phyloP scores from a whole-genome alignment of 2,888 invertebrate species.

The Chalcis sispes region DNA sequence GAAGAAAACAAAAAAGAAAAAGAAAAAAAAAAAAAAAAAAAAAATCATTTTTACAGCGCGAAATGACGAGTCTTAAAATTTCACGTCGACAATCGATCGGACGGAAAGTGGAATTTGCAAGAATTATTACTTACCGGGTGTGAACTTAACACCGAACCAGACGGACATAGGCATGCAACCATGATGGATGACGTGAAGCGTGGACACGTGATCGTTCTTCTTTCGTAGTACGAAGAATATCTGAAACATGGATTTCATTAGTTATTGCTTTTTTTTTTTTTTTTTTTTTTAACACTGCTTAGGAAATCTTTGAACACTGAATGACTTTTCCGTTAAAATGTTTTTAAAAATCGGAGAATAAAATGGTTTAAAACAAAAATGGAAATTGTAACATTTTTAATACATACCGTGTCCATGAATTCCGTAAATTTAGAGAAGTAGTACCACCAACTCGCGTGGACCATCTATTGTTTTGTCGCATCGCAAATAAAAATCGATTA shows the following conservation, averaged over 20 bases:
- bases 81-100: background rate
- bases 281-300: no score
- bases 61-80: no score
- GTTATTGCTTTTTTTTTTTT: no score
- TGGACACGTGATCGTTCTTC: slow-evolving; percentile 94
- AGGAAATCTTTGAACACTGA: no score
- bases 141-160: slow-evolving; percentile 98
- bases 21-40: background rate
- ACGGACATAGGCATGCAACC: slow-evolving; percentile 98
- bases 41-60: no score
- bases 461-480: slow-evolving; percentile 83
- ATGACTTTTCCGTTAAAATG: no score
- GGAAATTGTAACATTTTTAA: no score
- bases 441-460: slow-evolving; percentile 96
- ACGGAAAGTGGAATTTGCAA: background rate
- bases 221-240: slow-evolving; percentile 96
- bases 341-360: no score
- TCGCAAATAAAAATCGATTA: slow-evolving; percentile 37
- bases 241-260: slow-evolving; percentile 80
- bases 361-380: no score
- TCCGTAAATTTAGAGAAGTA: slow-evolving; percentile 97
- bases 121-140: slow-evolving; percentile 83
- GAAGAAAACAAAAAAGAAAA: no score
- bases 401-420: slow-evolving; percentile 95
- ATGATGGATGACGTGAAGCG: slow-evolving; percentile 96